Evolutionary conservation across 2,113 vertebrate genomes (phyloP), one percentile per base, ranked within the genome.

Genomic region (Astur gentilis): DNA sequence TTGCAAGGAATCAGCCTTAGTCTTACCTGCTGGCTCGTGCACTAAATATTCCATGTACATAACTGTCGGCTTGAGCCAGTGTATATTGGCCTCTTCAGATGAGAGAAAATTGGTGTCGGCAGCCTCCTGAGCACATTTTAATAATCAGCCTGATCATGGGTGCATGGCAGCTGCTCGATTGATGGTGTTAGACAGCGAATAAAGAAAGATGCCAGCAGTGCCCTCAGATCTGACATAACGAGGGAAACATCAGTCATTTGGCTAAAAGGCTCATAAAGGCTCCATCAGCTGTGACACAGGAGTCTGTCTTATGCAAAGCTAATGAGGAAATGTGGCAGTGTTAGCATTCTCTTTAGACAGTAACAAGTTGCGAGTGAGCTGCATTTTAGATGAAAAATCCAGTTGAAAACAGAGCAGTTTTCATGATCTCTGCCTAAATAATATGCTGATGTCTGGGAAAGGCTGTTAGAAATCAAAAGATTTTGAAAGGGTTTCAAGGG

Each of bases 161-260:
- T 97, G 96, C 96, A 96, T 87, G 89, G 97, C 98, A 98, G 98
- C 97, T 98, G 97, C 95, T 98, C 90, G 60, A 97, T 95, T 98
- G 98, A 98, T 98, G 96, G 97, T 98, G 97, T 98, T 98, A 98
- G 98, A 98, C 98, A 98, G 97, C 90, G 95, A 98, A 97, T 98
- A 98, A 98, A 98, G 96, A 97, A 96, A 98, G 96, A 98, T 98
- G 97, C 98, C 98, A 98, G 96, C 96, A 97, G 95, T 98, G 98
- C 97, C 98, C 98, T 98, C 96, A 97, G 97, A 98, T 97, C 97
- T 98, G 98, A 98, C 98, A 97, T 98, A 98, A 98, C 52, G 87
- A 98, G 98, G 94, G 97, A 98, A 97, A 98, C 97, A 98, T 98
- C 98, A 98, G 97, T 98, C 98, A 98, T 98, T 98, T 97, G 97